Evolutionary conservation across 2,113 vertebrate species (phyloP).

Genomic region (Pseudorhombus dupliciocellatus): DNA sequence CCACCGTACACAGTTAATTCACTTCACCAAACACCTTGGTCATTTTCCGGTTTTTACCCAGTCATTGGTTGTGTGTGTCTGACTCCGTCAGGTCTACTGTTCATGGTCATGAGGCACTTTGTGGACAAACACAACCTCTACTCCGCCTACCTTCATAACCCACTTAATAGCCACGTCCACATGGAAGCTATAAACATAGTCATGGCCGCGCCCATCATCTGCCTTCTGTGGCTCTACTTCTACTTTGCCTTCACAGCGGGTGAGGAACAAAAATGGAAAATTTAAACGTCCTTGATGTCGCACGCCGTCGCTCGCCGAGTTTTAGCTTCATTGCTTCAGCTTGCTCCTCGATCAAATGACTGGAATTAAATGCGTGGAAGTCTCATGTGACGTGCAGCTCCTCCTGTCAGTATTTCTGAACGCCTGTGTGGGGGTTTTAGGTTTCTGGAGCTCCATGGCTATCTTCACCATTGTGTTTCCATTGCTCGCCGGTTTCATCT

Average conservation of each 20-base stretch:
- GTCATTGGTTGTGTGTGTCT: background rate
- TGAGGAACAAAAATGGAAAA: slow-evolving; percentile 64
- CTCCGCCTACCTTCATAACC: slow-evolving; percentile 89
- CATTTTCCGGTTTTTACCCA: background rate
- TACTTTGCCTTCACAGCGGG: slow-evolving; percentile 91
- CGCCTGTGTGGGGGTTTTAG: slow-evolving; percentile 69
- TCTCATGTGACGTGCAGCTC: background rate
- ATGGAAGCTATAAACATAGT: slow-evolving; percentile 92
- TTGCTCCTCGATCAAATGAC: no score
- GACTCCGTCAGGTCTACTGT: slow-evolving; percentile 86
- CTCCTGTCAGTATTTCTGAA: no score
- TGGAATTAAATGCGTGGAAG: no score
- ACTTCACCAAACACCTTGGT: background rate
- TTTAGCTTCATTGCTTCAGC: background rate
- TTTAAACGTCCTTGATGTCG: no score
- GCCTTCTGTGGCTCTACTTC: slow-evolving; percentile 95
- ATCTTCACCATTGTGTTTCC: slow-evolving; percentile 90
- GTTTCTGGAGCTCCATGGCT: slow-evolving; percentile 84
- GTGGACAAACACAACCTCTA: slow-evolving; percentile 96
- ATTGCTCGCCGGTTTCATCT: slow-evolving; percentile 83
- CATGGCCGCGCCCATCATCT: slow-evolving; percentile 92
- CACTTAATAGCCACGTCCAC: slow-evolving; percentile 89
- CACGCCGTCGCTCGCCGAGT: no score
- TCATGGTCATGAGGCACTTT: slow-evolving; percentile 91
- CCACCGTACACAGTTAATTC: background rate